phyloP scores from a whole-genome alignment of 2,797 vertebrate genomes.

The Cyclopterus lumpus region DNA sequence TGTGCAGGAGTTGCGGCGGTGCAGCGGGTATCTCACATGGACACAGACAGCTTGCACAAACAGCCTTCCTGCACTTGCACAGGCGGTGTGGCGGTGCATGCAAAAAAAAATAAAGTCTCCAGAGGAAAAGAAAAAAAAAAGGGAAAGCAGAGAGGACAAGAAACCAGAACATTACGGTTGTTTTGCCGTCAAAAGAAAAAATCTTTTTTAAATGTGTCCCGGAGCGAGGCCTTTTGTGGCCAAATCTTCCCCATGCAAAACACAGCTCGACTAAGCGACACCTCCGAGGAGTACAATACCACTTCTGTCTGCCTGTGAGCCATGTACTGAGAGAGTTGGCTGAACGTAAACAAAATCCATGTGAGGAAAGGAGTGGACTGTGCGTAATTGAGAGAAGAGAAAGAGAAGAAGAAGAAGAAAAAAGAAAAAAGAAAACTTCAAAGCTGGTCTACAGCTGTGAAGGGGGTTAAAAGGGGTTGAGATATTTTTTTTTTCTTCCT shows the following conservation, averaged over 20 bases:
- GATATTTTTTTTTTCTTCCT: conserved; percentile 50
- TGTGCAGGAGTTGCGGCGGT: conserved; percentile 7
- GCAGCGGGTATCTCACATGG: background rate
- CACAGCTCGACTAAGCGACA: background rate
- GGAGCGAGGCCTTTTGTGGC: background rate
- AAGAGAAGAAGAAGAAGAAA: background rate
- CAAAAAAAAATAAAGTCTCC: conserved; percentile 20
- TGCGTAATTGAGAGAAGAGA: conserved; percentile 3
- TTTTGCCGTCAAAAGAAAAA: background rate
- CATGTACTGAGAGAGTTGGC: conserved; percentile 28
- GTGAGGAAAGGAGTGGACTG: conserved; percentile 43
- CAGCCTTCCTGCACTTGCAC: background rate
- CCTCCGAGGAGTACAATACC: background rate
- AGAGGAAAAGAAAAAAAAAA: too few relatives aligned
- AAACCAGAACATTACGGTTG: background rate
- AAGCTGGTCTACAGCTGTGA: conserved; percentile 62
- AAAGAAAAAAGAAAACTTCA: conserved; percentile 37
- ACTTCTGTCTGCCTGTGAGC: background rate
- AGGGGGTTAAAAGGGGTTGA: conserved; percentile 61
- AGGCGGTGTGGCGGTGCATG: conserved; percentile 3
- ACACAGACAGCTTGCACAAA: too few relatives aligned
- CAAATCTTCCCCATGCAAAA: background rate
- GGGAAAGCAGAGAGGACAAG: conserved; percentile 13
- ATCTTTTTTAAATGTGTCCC: background rate
- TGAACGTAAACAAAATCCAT: conserved; percentile 68